Evolutionary conservation across 2,888 invertebrate genomes (phyloP).

Genomic region (Protonemura montana): DNA sequence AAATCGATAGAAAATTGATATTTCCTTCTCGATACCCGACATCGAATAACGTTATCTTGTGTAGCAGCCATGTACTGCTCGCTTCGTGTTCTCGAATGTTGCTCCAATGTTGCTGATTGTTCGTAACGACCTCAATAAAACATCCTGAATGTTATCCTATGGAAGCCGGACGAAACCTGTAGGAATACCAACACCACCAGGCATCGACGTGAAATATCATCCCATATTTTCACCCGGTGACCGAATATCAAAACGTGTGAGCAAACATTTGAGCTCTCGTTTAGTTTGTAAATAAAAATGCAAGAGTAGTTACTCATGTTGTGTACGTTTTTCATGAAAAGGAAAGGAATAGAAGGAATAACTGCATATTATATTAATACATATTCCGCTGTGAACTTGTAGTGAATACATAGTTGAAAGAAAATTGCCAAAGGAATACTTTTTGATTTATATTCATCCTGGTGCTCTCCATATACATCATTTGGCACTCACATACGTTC

Average conservation of each 20-base stretch:
- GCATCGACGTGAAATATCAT: neutral
- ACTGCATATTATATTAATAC: conserved; percentile 19
- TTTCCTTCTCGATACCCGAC: neutral
- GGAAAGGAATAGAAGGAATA: neutral
- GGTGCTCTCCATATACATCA: conserved; percentile 8
- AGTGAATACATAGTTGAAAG: conserved; percentile 12
- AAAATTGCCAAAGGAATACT: neutral
- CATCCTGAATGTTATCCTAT: neutral
- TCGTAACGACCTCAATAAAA: neutral
- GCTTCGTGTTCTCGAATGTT: neutral
- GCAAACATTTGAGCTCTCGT: neutral
- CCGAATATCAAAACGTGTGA: neutral
- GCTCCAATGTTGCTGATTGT: neutral
- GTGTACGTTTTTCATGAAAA: neutral
- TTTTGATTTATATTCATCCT: conserved; percentile 17
- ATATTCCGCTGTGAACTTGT: neutral
- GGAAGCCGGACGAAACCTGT: neutral
- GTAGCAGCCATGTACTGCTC: too few relatives aligned
- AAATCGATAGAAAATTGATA: conserved; percentile 12
- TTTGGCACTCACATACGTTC: conserved; percentile 12
- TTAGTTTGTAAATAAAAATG: conserved; percentile 8
- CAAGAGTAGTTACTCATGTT: neutral
- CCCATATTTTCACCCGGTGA: neutral
- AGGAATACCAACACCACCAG: neutral
- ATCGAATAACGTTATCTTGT: neutral